Conservation (phyloP, 2,797 vertebrate genomes). For the Enteromius fasciolatus region DNA sequence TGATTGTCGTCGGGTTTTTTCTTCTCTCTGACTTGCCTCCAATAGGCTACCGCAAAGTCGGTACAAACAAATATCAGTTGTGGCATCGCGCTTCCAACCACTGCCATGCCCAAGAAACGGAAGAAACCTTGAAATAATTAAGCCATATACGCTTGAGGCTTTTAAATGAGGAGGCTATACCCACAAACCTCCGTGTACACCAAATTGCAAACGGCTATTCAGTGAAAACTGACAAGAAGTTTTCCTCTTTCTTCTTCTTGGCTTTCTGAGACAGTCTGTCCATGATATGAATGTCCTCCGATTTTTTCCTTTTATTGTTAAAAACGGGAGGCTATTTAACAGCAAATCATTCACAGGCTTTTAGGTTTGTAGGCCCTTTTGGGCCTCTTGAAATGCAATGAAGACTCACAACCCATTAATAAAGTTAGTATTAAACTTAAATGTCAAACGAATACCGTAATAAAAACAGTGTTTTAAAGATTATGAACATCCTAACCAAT, state of each 20-base stretch:
- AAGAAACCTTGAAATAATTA: conserved; percentile 50
- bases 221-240: neutral
- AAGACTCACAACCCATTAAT: neutral
- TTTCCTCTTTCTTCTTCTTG: neutral
- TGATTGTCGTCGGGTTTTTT: conserved; percentile 3
- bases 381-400: neutral
- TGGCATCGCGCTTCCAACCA: conserved; percentile 33
- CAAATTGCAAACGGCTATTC: neutral
- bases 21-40: neutral
- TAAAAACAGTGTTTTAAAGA: neutral
- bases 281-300: neutral
- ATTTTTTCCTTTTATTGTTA: neutral
- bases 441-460: neutral
- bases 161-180: conserved; percentile 7
- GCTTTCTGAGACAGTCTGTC: neutral
- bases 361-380: neutral
- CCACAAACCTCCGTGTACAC: neutral
- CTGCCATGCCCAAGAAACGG: conserved; percentile 29
- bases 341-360: neutral
- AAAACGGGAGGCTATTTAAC: neutral
- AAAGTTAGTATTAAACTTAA: conserved; percentile 2
- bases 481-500: neutral
- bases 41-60: neutral
- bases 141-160: conserved; percentile 23
- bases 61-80: conserved; percentile 14